Conservation (phyloP, 2,888 invertebrate genomes). For the Caenorhabditis sp. region DNA sequence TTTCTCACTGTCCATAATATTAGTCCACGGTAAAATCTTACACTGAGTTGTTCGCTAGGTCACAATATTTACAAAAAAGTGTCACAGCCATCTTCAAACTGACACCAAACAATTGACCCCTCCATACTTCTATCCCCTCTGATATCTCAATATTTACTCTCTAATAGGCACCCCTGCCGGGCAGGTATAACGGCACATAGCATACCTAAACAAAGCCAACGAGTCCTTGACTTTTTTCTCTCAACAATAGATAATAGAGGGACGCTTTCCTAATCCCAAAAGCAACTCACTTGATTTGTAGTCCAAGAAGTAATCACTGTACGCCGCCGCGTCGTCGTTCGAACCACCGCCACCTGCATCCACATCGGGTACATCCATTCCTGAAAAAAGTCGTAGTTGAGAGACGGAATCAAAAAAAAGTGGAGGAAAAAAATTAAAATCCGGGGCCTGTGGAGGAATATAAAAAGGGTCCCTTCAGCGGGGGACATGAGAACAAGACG, state of each 20-base stretch:
- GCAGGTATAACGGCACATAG: slow-evolving; percentile 22
- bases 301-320: slow-evolving; percentile 78
- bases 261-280: slow-evolving; percentile 27
- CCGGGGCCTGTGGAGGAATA: slow-evolving; percentile 14
- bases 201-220: slow-evolving; percentile 16
- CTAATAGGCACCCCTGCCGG: slow-evolving; percentile 13
- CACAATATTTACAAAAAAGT: slow-evolving; percentile 20
- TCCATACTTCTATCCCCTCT: background rate
- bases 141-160: slow-evolving; percentile 34
- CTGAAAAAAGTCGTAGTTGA: background rate
- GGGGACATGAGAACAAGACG: slow-evolving; percentile 20
- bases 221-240: slow-evolving; percentile 31
- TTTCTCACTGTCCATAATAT: too few species aligned
- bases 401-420: slow-evolving; percentile 14
- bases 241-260: background rate
- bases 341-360: slow-evolving; percentile 29
- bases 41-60: too few species aligned
- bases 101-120: slow-evolving; percentile 28
- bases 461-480: slow-evolving; percentile 10
- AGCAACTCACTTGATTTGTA: slow-evolving; percentile 74
- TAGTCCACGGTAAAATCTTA: too few species aligned
- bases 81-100: slow-evolving; percentile 10
- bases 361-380: slow-evolving; percentile 44
- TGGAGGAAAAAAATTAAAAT: slow-evolving; percentile 14
- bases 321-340: slow-evolving; percentile 61